Base-by-base conservation (phyloP, 2,113 vertebrate species). In the Physeter macrocephalus region DNA sequence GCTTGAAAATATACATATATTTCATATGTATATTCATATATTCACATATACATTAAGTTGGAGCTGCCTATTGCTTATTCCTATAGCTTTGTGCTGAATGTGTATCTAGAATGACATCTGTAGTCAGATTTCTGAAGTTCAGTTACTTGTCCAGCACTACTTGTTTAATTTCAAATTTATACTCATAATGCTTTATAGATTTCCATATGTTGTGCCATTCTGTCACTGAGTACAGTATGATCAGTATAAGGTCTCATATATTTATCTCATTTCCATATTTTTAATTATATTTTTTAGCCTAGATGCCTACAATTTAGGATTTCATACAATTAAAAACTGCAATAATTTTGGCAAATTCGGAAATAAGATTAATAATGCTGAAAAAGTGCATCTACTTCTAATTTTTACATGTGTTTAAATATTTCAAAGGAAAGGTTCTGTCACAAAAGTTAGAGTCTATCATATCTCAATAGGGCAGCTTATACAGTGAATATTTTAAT, bases 121-220 rank as follows among this genome's bases (percentile, higher is more conserved):
- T 93, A 98, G 95, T 97, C 85, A 98, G 66, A 96, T 95, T 97
- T 98, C 93, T 97, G 95, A 96, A 92, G 81, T 97, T 97, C 90
- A 78, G 84, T 97, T 97, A 41, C 94, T 97, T 97, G 75, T 97
- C 96, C 97, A 98, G 97, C 97, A 97, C 90, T 97, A 95, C 90
- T 97, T 97, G 97, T 97, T 98, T 96, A 97, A 98, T 97, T 97
- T 97, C 90, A 97, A 95, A 97, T 96, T 97, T 97, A 94, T 96
- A 93, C 80, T 90, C 89, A 95, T 92, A 95, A 90, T 94, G 84
- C 54, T 97, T 98, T 98, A 97, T 98, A 98, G 96, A 97, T 97
- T 97, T 98, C 96, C 96, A 98, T 97, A 97, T 97, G 95, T 91
- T 97, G 82, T 97, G 81, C 81, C 96, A 90, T 98, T 97, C 96